Evolutionary conservation across 2,797 vertebrate species (phyloP), one percentile per base, ranked within the genome.

Genomic region (Stomatorhinus walkeri): DNA sequence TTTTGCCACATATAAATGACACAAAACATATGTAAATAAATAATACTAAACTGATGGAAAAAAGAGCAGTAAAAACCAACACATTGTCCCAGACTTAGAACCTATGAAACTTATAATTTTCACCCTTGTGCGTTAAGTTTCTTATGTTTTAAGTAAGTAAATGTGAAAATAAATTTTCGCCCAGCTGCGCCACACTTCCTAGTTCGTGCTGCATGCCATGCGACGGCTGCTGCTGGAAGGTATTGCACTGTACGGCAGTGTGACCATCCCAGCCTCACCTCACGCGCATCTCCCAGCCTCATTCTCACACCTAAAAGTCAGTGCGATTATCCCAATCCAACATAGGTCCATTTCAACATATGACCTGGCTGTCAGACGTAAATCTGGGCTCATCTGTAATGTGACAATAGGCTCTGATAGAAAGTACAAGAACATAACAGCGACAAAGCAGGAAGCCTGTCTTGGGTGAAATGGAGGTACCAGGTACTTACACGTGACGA

Each of bases 401-500:
- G 61, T 64, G 22, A 64, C 22, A 40, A 88, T 16, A 14, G 83
- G 48, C 49, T 51, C 3, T 24, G 83, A 24, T 28, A 40, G 52
- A 85, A 51, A 81, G 52, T 22, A 49, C 22, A 61, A 48, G 24
- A 52, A 16, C 10, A 51, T 43, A 61, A 19, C 40, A 46, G 19
- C 2, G 9, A 16, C 10, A 7, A 36, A 72, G 10, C 59, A 72
- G 59, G 6, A 59, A 24, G 9, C 43, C 24, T 72, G 12, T 68
- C 54, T 22, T 85, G 52, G 12, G 22, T 85, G 10, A 19, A 2
- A 5, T 46, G 72, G 76, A 81, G 64, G 16, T 87, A 1, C 16
- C 28, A 76, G 56, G 83, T 84, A 94, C 97, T 87, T 94, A 98
- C 98, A 94, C n/a, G 96, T 96, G 91, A 91, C 93, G 87, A 98